Evolutionary conservation across 2,888 invertebrate genomes (phyloP), one percentile per base, ranked within the genome.

Genomic region (Eristalis intricaria): DNA sequence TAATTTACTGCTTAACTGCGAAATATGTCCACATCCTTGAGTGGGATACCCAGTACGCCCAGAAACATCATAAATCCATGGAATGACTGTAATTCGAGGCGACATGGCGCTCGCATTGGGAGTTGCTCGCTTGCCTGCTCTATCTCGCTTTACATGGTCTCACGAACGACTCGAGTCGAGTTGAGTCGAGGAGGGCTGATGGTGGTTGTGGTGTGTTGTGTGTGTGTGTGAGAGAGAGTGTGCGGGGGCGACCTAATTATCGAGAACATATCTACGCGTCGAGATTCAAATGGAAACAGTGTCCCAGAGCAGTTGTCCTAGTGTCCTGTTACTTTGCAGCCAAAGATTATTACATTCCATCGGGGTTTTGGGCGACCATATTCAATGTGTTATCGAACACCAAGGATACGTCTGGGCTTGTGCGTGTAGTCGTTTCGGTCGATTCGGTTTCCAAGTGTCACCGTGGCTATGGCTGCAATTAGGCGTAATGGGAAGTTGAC

Each of bases 11-110:
- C 50, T 50, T 50, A 50, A 71, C 70, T 66, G 66, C 61, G 64
- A 63, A 84, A 74, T 79, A 26, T 69, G 64, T 50, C 50, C 50
- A 10, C 32, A 65, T 69, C 56, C 56, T 56, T 56, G 19, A 35
- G 8, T 19, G 63, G 38, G 40, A 77, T 56, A 38, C 32, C 23
- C 13, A 19, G 50, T 38, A 11, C 58, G n/a, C 32, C 60, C 60
- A 74, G 56, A 77, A 50, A 70, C 64, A 65, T 79, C 74, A 70
- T 79, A 70, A 79, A 70, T 74, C 60, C 75, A 79, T 61, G 23
- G 69, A 84, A 61, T 66, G 65, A 61, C 13, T 84, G 84, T 79
- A 75, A 84, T 75, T 69, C 38, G 74, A 84, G 19, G 73, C 79
- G 64, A 13, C 79, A 32, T 26, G 26, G 32, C 32, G 32, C 32